These are phyloP conservation scores for Ceramica pisi DNA, from an alignment of 2,888 invertebrate species.

Conservation along the genomic window DNA sequence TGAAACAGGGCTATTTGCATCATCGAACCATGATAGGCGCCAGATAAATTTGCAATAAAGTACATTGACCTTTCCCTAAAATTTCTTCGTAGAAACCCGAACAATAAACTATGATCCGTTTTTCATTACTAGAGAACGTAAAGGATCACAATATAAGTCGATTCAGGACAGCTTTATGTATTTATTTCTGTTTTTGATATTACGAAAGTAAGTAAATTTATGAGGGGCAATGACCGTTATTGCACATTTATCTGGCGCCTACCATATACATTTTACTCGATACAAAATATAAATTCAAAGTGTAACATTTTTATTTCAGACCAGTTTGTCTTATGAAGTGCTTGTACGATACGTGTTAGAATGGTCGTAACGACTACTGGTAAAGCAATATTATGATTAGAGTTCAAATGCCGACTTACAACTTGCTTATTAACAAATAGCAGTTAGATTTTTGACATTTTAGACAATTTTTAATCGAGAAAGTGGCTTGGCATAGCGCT, in stretches of 20 bases:
- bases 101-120: no score
- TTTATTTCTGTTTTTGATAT: no score
- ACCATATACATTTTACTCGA: not conserved
- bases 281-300: not conserved
- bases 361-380: not conserved
- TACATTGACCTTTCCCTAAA: no score
- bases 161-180: no score
- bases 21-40: not conserved
- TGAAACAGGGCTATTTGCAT: conserved; percentile 15
- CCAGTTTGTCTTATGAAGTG: not conserved
- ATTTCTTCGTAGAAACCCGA: no score
- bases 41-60: no score
- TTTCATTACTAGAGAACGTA: no score
- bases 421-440: conserved; percentile 63
- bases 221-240: no score
- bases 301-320: not conserved
- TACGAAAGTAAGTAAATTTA: no score
- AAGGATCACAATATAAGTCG: no score
- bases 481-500: conserved; percentile 76
- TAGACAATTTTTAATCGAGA: conserved; percentile 54
- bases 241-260: no score
- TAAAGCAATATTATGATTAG: conserved; percentile 42
- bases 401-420: conserved; percentile 57
- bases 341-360: conserved; percentile 8
- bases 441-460: conserved; percentile 60